These are phyloP conservation scores for Caenorhabditis tropicalis DNA, from an alignment of 1,140 invertebrate species.

Conservation along the genomic window DNA sequence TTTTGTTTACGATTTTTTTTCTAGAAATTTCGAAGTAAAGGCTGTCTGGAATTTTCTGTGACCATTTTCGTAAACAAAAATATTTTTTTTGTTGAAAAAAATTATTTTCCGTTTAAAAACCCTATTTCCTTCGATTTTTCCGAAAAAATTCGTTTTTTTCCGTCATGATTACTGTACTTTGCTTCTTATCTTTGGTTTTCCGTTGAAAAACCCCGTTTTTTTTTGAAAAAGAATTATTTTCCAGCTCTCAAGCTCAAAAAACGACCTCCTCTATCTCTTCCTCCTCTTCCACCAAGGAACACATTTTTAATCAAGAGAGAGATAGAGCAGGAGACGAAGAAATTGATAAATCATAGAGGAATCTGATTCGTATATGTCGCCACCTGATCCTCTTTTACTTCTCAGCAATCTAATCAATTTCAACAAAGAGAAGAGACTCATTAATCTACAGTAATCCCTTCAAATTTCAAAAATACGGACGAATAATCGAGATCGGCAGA, in stretches of 20 bases:
- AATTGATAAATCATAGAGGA: constrained; percentile 17
- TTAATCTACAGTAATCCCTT: not conserved
- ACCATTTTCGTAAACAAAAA: no score
- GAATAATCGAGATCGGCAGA: constrained; percentile 19
- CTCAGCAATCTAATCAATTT: constrained; percentile 21
- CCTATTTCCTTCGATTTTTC: no score
- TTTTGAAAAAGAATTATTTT: no score
- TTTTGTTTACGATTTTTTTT: no score
- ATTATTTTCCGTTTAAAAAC: no score
- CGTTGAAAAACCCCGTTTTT: no score
- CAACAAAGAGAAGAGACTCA: not conserved
- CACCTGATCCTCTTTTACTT: constrained; percentile 26
- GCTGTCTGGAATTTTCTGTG: no score
- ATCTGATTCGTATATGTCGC: constrained; percentile 39
- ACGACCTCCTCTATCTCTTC: not conserved
- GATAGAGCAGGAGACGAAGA: not conserved
- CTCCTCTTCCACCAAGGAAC: not conserved
- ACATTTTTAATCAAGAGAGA: not conserved
- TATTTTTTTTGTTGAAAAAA: no score
- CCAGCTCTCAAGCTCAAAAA: no score
- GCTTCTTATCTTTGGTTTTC: not conserved
- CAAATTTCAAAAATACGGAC: not conserved
- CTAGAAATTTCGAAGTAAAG: no score
- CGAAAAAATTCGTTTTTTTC: not conserved
- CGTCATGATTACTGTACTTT: not conserved